phyloP scores from a whole-genome alignment of 2,797 vertebrate genomes.

The Spinus olivaceus region DNA sequence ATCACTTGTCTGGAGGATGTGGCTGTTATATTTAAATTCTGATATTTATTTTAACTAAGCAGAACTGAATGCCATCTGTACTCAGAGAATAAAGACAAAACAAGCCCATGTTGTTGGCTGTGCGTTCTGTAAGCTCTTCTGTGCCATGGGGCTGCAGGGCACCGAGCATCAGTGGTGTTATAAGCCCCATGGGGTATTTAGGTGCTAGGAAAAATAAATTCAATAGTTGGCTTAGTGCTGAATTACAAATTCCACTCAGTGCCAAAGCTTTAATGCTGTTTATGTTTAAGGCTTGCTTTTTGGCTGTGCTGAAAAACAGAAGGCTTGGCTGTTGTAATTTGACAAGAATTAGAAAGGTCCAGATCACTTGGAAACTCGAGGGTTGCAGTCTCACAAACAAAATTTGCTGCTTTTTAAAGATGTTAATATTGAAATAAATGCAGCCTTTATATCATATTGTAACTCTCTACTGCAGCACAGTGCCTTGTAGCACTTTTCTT shows the following conservation, averaged over 20 bases:
- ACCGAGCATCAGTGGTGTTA: background rate
- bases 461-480: background rate
- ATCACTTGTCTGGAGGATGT: constrained; percentile 20
- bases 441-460: background rate
- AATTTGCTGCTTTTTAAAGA: background rate
- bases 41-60: constrained; percentile 45
- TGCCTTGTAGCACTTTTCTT: background rate
- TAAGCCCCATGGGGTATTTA: background rate
- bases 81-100: constrained; percentile 21
- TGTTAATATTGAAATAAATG: background rate
- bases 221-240: background rate
- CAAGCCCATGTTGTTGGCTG: background rate
- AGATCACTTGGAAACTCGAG: background rate
- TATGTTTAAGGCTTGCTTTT: constrained; percentile 5
- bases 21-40: constrained; percentile 28
- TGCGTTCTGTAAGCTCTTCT: background rate
- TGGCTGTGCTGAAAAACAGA: constrained; percentile 9
- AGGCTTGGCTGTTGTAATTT: background rate
- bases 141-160: background rate
- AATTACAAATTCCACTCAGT: background rate
- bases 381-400: background rate
- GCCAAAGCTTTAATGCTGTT: background rate
- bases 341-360: background rate
- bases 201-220: constrained; percentile 24
- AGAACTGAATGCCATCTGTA: constrained; percentile 26